Conservation (phyloP, 1,140 invertebrate species). For the Tetramorium parvispinum region DNA sequence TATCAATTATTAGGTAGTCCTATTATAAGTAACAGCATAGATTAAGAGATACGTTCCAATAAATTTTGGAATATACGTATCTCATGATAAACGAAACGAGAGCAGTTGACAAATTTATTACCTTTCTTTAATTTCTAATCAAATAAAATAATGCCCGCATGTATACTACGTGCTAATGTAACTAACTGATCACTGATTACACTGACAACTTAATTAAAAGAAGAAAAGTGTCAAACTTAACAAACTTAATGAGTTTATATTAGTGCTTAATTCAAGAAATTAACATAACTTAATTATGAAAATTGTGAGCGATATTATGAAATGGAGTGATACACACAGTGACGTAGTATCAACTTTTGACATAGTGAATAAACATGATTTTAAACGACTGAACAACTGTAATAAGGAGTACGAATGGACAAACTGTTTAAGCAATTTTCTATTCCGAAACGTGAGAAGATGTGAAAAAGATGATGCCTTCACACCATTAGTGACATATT, state of each 20-base stretch:
- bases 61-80: constrained; percentile 50
- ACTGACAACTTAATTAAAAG: not conserved
- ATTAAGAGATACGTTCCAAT: constrained; percentile 55
- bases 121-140: not conserved
- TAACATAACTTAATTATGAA: not conserved
- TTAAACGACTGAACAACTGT: not conserved
- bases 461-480: not conserved
- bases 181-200: not conserved
- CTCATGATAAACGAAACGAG: constrained; percentile 10
- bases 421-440: not conserved
- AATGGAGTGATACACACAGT: not conserved
- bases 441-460: not conserved
- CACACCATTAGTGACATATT: not conserved
- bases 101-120: not conserved
- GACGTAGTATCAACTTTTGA: not conserved
- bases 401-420: not conserved
- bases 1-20: not conserved
- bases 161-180: not conserved
- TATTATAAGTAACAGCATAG: not conserved
- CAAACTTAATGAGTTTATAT: not conserved
- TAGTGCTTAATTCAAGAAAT: not conserved
- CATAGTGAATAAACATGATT: not conserved
- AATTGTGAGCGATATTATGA: not conserved
- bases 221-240: not conserved
- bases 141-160: not conserved